Percentiles rank a stretch among this genome's conserved stretches.
Conservation (phyloP, 2,113 vertebrate genomes). For the Hiodon tergisus region DNA sequence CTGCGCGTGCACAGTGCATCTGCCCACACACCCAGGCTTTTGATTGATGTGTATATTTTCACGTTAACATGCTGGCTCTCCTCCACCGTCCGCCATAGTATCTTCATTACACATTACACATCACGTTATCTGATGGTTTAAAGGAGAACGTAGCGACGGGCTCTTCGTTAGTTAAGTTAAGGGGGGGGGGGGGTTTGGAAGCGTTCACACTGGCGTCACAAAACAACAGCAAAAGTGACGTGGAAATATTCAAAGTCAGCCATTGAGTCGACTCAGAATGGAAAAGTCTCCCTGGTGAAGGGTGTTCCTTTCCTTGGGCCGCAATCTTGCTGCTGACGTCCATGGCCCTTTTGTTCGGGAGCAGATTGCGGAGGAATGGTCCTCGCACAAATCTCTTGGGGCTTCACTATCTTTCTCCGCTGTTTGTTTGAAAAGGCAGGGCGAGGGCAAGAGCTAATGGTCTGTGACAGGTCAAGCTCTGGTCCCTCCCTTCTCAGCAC, state of each 20-base stretch:
- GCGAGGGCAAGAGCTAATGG: slow-evolving; percentile 12
- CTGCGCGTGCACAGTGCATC: background rate
- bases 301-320: background rate
- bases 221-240: slow-evolving; percentile 3
- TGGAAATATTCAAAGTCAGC: background rate
- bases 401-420: background rate
- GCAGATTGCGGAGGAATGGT: background rate
- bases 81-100: slow-evolving; percentile 1
- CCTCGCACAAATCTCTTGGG: background rate
- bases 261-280: background rate
- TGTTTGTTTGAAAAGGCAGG: slow-evolving; percentile 12
- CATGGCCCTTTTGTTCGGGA: background rate
- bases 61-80: background rate
- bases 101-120: background rate
- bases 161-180: slow-evolving; percentile 10
- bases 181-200: background rate
- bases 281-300: background rate
- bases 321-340: background rate
- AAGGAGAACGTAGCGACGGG: slow-evolving; percentile 19
- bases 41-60: slow-evolving; percentile 28
- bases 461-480: slow-evolving; percentile 12
- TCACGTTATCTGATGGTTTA: too few relatives aligned
- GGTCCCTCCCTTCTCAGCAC: background rate
- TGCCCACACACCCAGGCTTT: background rate
- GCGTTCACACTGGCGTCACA: background rate